Evolutionary conservation across 2,888 invertebrate species (phyloP).

Genomic region (Rhorus exstirpatorius): DNA sequence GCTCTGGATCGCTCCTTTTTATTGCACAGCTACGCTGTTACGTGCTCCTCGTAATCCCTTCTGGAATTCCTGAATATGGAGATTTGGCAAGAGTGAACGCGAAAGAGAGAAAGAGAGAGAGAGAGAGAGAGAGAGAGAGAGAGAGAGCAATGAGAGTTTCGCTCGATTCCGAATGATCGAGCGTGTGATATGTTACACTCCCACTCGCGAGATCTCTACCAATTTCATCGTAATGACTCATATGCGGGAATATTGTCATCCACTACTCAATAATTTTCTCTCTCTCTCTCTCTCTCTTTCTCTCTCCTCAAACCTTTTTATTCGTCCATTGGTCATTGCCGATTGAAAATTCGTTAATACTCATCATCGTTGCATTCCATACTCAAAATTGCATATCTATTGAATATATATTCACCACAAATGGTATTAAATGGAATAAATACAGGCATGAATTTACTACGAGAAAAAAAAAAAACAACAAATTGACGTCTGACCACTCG

Average conservation of each 20-base stretch:
- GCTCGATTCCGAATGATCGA: constrained; percentile 57
- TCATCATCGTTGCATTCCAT: constrained; percentile 21
- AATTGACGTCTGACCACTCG: too few species aligned
- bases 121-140: constrained; percentile 17
- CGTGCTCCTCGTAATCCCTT: neutral
- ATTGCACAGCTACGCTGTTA: too few species aligned
- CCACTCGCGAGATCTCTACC: constrained; percentile 36
- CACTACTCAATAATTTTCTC: constrained; percentile 4
- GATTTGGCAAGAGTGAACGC: constrained; percentile 8
- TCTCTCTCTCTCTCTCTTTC: neutral
- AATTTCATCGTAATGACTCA: constrained; percentile 55
- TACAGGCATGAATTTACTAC: too few species aligned
- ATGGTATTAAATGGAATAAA: too few species aligned
- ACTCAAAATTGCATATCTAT: constrained; percentile 43
- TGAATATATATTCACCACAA: constrained; percentile 22
- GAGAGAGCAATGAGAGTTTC: constrained; percentile 38
- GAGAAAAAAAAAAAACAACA: too few species aligned
- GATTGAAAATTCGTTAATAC: constrained; percentile 47
- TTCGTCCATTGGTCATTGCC: constrained; percentile 46
- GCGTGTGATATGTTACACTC: constrained; percentile 28
- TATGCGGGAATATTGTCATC: constrained; percentile 41
- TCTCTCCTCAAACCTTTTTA: too few species aligned
- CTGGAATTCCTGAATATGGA: constrained; percentile 49
- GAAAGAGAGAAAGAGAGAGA: neutral
- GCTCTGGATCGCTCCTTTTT: too few species aligned